A percentile compares a stretch with the other conserved stretches of the same genome.
phyloP scores from a whole-genome alignment of 23 tunicate species.

The Botrylloides violaceus region DNA sequence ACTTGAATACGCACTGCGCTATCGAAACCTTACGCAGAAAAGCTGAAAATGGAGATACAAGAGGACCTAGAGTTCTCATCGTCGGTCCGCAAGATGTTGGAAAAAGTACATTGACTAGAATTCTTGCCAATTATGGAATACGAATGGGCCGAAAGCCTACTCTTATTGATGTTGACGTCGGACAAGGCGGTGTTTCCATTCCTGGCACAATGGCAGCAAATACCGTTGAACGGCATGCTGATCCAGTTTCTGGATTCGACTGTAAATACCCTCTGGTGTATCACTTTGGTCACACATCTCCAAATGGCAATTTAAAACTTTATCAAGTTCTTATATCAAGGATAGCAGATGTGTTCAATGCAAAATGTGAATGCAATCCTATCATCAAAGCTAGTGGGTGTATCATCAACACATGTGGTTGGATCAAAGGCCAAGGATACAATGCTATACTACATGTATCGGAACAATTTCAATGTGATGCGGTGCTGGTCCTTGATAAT shows the following conservation, averaged over 20 bases:
- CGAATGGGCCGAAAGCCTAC: constrained; percentile 74
- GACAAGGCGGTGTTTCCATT: constrained; percentile 82
- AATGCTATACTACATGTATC: constrained; percentile 65
- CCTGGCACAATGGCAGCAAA: constrained; percentile 90
- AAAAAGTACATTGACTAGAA: constrained; percentile 65
- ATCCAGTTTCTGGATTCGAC: constrained; percentile 89
- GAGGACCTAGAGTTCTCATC: constrained; percentile 79
- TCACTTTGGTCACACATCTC: constrained; percentile 94
- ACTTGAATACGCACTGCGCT: constrained; percentile 83
- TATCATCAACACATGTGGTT: constrained; percentile 84
- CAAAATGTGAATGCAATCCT: constrained; percentile 69
- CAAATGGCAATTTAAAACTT: constrained; percentile 83
- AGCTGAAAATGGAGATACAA: constrained; percentile 49
- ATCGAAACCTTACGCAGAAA: constrained; percentile 58
- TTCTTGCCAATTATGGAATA: constrained; percentile 64
- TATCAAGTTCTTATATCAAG: constrained; percentile 66
- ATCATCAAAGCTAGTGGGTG: constrained; percentile 71
- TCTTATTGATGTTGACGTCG: constrained; percentile 79
- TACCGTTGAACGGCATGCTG: constrained; percentile 85
- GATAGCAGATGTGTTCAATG: constrained; percentile 84
- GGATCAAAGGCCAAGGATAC: constrained; percentile 96
- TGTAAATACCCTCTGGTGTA: constrained; percentile 77
- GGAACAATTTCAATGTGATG: constrained; percentile 79
- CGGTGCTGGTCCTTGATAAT: constrained; percentile 74
- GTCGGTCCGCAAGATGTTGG: constrained; percentile 96